A percentile compares a stretch with the other conserved stretches of the same genome.
These are phyloP conservation scores for Channa striata DNA, from an alignment of 2,797 vertebrate genomes.

Conservation along the genomic window DNA sequence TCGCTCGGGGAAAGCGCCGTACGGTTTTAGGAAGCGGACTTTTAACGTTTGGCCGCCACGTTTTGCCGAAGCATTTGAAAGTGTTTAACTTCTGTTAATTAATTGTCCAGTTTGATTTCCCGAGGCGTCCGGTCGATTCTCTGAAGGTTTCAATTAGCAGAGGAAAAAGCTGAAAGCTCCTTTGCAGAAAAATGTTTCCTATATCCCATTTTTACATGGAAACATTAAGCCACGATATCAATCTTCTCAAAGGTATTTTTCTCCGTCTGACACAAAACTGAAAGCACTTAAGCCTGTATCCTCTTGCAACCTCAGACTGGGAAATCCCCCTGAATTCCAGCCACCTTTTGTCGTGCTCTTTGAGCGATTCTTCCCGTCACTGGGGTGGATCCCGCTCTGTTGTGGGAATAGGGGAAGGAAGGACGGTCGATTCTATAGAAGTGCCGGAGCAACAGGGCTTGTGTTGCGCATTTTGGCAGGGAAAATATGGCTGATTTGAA, in stretches of 20 bases:
- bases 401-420: slow-evolving; percentile 18
- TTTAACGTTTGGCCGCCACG: slow-evolving; percentile 13
- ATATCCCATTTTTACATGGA: slow-evolving; percentile 32
- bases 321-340: slow-evolving; percentile 79
- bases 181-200: slow-evolving; percentile 26
- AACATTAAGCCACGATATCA: slow-evolving; percentile 60
- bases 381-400: slow-evolving; percentile 49
- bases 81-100: slow-evolving; percentile 53
- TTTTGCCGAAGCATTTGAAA: slow-evolving; percentile 35
- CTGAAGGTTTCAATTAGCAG: slow-evolving; percentile 58
- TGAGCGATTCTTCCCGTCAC: slow-evolving; percentile 61
- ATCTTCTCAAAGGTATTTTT: slow-evolving; percentile 61
- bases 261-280: slow-evolving; percentile 52
- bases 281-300: slow-evolving; percentile 68
- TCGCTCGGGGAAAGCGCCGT: slow-evolving; percentile 51
- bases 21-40: slow-evolving; percentile 3
- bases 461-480: not conserved
- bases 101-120: slow-evolving; percentile 57
- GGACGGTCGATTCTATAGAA: slow-evolving; percentile 13
- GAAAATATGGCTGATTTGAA: slow-evolving; percentile 43
- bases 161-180: slow-evolving; percentile 27
- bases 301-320: slow-evolving; percentile 70
- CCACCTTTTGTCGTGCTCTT: slow-evolving; percentile 66
- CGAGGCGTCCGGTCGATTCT: slow-evolving; percentile 21
- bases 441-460: slow-evolving; percentile 16